Conservation (phyloP, 2,113 vertebrate species). For the Perca fluviatilis region DNA sequence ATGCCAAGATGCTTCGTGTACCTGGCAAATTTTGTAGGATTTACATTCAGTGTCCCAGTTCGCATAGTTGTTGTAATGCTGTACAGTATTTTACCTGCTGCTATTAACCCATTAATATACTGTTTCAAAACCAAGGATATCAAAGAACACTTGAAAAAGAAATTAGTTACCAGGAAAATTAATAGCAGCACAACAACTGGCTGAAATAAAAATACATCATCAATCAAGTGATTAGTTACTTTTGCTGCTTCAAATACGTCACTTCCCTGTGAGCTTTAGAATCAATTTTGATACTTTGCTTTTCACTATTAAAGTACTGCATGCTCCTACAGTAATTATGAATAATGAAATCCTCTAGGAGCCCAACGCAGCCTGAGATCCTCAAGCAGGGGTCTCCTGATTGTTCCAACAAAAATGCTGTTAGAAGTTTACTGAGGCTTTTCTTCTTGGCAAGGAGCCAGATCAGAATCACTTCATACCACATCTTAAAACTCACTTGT, state of each 20-base stretch:
- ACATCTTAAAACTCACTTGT: too few species aligned
- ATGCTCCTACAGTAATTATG: too few species aligned
- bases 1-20: slow-evolving; percentile 76
- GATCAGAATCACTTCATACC: too few species aligned
- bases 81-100: slow-evolving; percentile 74
- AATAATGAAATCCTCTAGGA: too few species aligned
- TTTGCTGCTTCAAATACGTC: background rate
- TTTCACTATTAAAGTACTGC: background rate
- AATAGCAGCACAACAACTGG: background rate
- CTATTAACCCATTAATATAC: slow-evolving; percentile 77
- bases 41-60: slow-evolving; percentile 44
- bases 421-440: too few species aligned
- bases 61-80: slow-evolving; percentile 67
- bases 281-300: too few species aligned
- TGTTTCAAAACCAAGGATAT: slow-evolving; percentile 77
- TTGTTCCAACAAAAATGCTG: too few species aligned
- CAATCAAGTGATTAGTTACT: background rate
- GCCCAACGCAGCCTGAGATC: background rate
- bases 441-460: too few species aligned
- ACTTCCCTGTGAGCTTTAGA: background rate
- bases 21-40: slow-evolving; percentile 55
- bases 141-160: slow-evolving; percentile 65
- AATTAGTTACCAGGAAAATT: background rate
- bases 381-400: background rate
- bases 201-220: background rate